These are phyloP conservation scores for Sinosuthora webbiana DNA, from an alignment of 2,113 vertebrate species.

Conservation along the genomic window DNA sequence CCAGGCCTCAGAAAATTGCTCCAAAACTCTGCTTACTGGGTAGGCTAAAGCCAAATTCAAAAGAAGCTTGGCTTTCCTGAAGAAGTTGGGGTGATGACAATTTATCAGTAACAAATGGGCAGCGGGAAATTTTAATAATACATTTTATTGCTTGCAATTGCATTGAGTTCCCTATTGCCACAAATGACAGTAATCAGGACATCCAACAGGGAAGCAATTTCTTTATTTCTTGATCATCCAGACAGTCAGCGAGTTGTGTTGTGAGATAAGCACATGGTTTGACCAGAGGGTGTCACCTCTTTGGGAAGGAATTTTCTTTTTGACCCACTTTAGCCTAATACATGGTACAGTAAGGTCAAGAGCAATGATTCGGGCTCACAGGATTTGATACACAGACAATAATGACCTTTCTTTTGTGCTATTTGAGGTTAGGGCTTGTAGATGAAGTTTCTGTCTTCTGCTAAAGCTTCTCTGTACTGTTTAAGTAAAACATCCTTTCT, in stretches of 20 bases:
- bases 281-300: neutral
- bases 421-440: neutral
- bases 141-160: neutral
- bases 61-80: neutral
- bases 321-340: neutral
- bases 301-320: neutral
- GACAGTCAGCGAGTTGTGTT: neutral
- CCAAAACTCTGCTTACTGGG: neutral
- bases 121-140: neutral
- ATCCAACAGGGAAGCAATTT: neutral
- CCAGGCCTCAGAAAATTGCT: neutral
- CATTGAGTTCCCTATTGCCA: neutral
- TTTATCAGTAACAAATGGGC: neutral
- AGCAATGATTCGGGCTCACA: neutral
- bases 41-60: neutral
- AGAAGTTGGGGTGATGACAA: neutral
- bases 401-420: neutral
- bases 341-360: neutral
- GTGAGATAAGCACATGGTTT: neutral
- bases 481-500: neutral
- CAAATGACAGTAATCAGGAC: neutral
- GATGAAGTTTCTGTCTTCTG: neutral
- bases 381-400: neutral
- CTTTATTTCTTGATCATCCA: slow-evolving; percentile 2
- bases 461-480: neutral